Base-by-base conservation (phyloP, 2,888 invertebrate species). In the Sinohyriopsis cumingii region DNA sequence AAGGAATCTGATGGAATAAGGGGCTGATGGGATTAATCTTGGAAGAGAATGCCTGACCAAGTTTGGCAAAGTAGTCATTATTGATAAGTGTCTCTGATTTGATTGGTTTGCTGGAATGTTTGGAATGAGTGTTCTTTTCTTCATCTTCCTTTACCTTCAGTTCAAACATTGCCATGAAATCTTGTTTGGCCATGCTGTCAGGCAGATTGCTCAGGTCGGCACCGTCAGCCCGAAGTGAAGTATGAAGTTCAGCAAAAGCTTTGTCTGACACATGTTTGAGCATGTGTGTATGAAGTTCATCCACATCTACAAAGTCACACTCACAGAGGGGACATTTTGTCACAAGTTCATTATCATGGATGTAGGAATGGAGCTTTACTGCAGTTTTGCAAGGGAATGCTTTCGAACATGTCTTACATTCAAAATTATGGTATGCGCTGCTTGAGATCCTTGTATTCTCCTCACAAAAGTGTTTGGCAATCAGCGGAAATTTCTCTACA, bases 91-190 rank as follows among this genome's bases (percentile, higher is more conserved):
- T 75, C 69, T 82, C 82, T 18, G 68, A 28, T 54, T 73, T 70
- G 61, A 75, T 73, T 25, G 75, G 33, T 64, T 76, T 69, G 25
- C 18, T 20, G 12, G 55, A 5, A 9, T 33, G 57, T 25, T 55
- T 64, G n/a, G 22, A 28, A 25, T 28, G 60, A n/a, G 67, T 66
- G n/a, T 65, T 63, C 19, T 73, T 69, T 65, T 55, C 60, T 55
- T 77, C 64, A 67, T 94, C 86, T 94, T 80, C 76, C 12, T 71
- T 77, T 45, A 75, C 75, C 59, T 77, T 81, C n/a, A 86, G 73
- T 86, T 95, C 94, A 33, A 96, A 91, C 75, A 94, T 93, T 1
- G 95, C 94, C 86, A 96, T 94, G 88, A 96, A 96, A 81, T 95
- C 94, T 71, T 94, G 94, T 57, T 95, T 92, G 63, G 74, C 67